phyloP scores from a whole-genome alignment of 2,888 invertebrate species.

The Platycnemis pennipes region DNA sequence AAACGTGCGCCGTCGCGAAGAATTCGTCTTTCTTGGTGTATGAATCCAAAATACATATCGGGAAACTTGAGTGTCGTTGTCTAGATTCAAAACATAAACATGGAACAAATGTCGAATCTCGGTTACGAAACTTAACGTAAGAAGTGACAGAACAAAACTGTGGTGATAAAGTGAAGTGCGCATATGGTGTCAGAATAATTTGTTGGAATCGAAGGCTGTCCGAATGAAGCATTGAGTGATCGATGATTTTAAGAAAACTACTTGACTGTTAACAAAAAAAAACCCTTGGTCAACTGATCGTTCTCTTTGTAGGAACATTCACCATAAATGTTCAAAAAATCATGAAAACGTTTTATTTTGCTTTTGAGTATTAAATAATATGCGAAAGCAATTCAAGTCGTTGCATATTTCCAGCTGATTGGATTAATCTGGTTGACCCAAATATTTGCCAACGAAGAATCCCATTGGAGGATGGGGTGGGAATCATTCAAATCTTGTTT shows the following conservation, averaged over 20 bases:
- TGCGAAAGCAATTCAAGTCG: not conserved
- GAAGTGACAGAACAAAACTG: not conserved
- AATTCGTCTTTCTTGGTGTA: not conserved
- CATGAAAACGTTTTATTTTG: slow-evolving; percentile 18
- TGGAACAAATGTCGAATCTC: not conserved
- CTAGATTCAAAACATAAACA: not conserved
- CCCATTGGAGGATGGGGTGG: too few species aligned
- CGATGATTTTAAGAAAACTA: not conserved
- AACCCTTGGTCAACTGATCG: slow-evolving; percentile 19
- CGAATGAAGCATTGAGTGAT: slow-evolving; percentile 18
- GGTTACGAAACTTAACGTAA: not conserved
- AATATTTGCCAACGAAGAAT: too few species aligned
- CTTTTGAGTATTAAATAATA: slow-evolving; percentile 36
- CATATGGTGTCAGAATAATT: not conserved
- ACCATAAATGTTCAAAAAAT: slow-evolving; percentile 21
- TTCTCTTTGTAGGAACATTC: slow-evolving; percentile 25
- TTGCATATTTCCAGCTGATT: not conserved
- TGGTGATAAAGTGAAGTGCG: not conserved
- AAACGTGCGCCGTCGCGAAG: not conserved
- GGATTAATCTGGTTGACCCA: too few species aligned
- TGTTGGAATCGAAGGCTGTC: not conserved
- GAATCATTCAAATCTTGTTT: too few species aligned
- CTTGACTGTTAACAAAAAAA: slow-evolving; percentile 29
- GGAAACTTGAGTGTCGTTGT: not conserved
- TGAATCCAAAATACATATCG: slow-evolving; percentile 17